Evolutionary conservation across 2,797 vertebrate genomes (phyloP).

Genomic region (Clarias fuscus): DNA sequence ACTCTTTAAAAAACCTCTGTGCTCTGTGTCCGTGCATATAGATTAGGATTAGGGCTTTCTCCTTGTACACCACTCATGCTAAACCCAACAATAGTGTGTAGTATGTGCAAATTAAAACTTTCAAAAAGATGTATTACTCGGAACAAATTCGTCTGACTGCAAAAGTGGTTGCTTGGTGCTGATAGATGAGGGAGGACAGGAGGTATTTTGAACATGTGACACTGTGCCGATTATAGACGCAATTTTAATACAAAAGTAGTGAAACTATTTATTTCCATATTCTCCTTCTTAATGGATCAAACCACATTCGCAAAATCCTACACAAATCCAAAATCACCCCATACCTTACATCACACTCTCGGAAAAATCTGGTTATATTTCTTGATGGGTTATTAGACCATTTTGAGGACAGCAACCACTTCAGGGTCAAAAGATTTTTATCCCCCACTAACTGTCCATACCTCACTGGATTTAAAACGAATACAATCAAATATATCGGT

Average conservation of each 20-base stretch:
- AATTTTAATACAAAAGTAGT: not conserved
- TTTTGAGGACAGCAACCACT: not conserved
- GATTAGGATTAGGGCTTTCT: conserved; percentile 1
- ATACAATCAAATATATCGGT: not conserved
- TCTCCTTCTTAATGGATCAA: not conserved
- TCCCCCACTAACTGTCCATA: not conserved
- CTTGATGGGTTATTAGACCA: not conserved
- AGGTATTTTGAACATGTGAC: not conserved
- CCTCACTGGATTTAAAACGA: not conserved
- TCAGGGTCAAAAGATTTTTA: not conserved
- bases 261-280: not conserved
- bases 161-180: not conserved
- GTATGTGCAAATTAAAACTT: conserved; percentile 3
- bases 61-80: not conserved
- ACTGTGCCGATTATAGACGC: not conserved
- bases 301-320: not conserved
- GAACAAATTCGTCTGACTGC: not conserved
- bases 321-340: not conserved
- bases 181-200: not conserved
- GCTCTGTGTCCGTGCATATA: conserved; percentile 10
- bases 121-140: conserved; percentile 3
- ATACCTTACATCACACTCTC: not conserved
- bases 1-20: not conserved
- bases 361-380: not conserved
- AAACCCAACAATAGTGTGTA: not conserved